Evolutionary conservation across 2,888 invertebrate genomes (phyloP), one percentile per base, ranked within the genome.

Genomic region (Erpobdella octoculata): DNA sequence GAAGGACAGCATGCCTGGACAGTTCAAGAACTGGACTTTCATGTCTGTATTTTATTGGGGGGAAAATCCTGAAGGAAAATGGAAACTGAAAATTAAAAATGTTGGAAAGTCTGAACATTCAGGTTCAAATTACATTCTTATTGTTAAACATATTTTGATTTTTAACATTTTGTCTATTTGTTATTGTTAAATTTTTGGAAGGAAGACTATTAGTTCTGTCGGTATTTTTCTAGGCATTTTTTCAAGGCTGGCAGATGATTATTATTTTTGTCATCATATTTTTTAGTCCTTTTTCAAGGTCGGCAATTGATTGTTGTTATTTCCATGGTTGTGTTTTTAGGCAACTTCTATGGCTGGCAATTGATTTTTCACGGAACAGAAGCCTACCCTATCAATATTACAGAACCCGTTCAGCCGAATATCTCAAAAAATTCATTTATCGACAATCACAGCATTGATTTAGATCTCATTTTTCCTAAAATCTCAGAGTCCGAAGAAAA

Each of bases 31-130:
- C 78, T 98, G 98, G 98, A 96, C 97, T 71, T 97, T 98, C 85
- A 97, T 98, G 97, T 94, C 95, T 61, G 95, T 86, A 74, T 97
- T 98, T 84, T 92, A 90, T 82, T 98, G 98, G 98, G 97, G 97
- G 31, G 98, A 98, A 83, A 88, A 89, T 36, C 93, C 96, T 0
- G 88, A 91, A 76, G 98, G 98, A 59, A 87, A 88, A 75, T 98
- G 98, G 98, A 90, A 90, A 79, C 86, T 98, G 74, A 93, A 95
- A 84, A 91, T 98, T 74, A 93, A 93, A 48, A 75, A 75, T 59
- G 73, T 64, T 9, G 74, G 61, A 67, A 35, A 35, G 9, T n/a
- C n/a, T n/a, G 21, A 36, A 28, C 5, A 3, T 53, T 35, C n/a
- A n/a, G 48, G 31, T 35, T 64, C 18, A 1, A 62, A 9, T 31